Conservation (phyloP, 2,888 invertebrate genomes). For the Fragum whitleyi region DNA sequence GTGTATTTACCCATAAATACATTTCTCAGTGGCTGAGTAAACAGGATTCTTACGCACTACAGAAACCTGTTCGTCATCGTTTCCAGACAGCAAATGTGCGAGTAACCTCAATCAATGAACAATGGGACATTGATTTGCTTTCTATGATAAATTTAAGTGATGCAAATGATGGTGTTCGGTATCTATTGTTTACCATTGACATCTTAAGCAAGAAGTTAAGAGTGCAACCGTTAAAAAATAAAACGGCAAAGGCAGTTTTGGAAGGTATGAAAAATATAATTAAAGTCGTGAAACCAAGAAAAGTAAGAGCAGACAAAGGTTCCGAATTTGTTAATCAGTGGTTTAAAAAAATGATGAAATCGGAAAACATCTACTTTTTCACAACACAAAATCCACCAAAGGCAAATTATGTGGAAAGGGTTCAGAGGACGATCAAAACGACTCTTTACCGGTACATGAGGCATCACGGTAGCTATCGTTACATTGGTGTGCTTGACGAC, state of each 20-base stretch:
- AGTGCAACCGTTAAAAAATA: constrained; percentile 47
- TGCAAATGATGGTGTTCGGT: constrained; percentile 49
- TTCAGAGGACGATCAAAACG: constrained; percentile 30
- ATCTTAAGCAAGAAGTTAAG: constrained; percentile 48
- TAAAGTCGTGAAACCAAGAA: constrained; percentile 28
- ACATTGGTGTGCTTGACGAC: constrained; percentile 2
- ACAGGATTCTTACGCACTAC: constrained; percentile 50
- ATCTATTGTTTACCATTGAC: constrained; percentile 51
- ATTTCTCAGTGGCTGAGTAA: constrained; percentile 48
- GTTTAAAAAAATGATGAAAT: constrained; percentile 32
- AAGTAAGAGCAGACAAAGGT: constrained; percentile 31
- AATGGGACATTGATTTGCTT: constrained; percentile 50
- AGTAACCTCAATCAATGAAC: constrained; percentile 42
- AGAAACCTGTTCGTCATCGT: constrained; percentile 38
- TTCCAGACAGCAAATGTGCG: constrained; percentile 54
- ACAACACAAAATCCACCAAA: constrained; percentile 40
- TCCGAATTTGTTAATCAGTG: constrained; percentile 38
- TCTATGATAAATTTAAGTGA: constrained; percentile 35
- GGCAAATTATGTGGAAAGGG: constrained; percentile 32
- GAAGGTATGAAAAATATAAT: constrained; percentile 36
- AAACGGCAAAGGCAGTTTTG: constrained; percentile 33
- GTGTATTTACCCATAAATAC: constrained; percentile 36
- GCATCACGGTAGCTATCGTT: constrained; percentile 20
- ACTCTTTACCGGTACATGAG: constrained; percentile 17
- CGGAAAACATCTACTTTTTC: constrained; percentile 32